Percentiles rank a stretch among this genome's conserved stretches.
Conservation (phyloP, 2,888 invertebrate genomes). For the Gymnoscelis rufifasciata region DNA sequence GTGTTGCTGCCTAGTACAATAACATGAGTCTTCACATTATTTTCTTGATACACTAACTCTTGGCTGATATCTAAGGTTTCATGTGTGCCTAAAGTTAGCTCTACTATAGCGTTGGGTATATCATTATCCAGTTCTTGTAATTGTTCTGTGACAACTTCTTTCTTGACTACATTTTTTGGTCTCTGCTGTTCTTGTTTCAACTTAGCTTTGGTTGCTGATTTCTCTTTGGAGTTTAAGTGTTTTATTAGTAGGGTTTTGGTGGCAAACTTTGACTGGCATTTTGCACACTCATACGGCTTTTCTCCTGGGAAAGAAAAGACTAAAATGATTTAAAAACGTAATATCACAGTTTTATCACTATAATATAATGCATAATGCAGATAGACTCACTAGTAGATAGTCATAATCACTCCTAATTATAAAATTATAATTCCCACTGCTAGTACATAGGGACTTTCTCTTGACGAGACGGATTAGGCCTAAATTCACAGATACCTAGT, state of each 20-base stretch:
- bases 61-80: slow-evolving; percentile 30
- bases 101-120: slow-evolving; percentile 18
- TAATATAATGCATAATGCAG: too few species aligned
- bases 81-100: slow-evolving; percentile 22
- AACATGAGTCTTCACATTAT: slow-evolving; percentile 46
- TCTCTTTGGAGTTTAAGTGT: slow-evolving; percentile 36
- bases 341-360: too few species aligned
- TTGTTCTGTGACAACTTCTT: slow-evolving; percentile 7
- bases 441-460: too few species aligned
- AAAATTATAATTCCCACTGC: too few species aligned
- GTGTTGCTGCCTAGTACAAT: slow-evolving; percentile 48
- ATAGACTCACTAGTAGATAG: too few species aligned
- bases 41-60: slow-evolving; percentile 51
- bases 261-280: slow-evolving; percentile 50
- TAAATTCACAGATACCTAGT: too few species aligned
- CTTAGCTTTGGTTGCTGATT: background rate
- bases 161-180: background rate
- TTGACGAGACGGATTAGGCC: too few species aligned
- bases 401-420: too few species aligned
- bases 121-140: slow-evolving; percentile 6
- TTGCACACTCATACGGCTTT: slow-evolving; percentile 60
- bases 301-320: slow-evolving; percentile 48
- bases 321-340: background rate
- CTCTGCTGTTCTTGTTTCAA: background rate
- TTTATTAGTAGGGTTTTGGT: slow-evolving; percentile 54